Conservation (phyloP, 2,797 vertebrate genomes). For the Poecilia gillii region DNA sequence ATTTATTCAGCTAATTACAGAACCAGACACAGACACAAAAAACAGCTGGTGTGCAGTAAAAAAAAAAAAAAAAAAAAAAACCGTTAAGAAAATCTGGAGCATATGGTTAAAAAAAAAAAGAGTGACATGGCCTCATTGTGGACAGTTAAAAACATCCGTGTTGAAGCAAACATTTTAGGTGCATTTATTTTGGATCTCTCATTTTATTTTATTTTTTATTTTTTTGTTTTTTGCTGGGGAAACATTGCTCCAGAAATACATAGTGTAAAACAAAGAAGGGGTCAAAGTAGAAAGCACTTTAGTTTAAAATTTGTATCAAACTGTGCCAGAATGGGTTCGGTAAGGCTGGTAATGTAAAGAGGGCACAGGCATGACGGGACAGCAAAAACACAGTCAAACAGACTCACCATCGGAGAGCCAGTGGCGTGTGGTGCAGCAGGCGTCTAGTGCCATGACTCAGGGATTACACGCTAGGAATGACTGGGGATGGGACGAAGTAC, state of each 20-base stretch:
- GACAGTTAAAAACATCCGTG: conserved; percentile 43
- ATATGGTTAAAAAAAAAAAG: conserved; percentile 29
- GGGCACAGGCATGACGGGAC: conserved; percentile 31
- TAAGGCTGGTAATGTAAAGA: conserved; percentile 30
- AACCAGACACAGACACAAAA: conserved; percentile 63
- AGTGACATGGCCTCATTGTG: conserved; percentile 40
- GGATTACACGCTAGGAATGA: conserved; percentile 75
- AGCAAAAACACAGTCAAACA: conserved; percentile 40
- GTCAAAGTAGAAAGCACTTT: neutral
- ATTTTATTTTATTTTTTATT: neutral
- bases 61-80: conserved; percentile 24
- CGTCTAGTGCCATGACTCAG: conserved; percentile 74
- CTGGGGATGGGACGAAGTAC: conserved; percentile 67
- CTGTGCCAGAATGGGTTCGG: conserved; percentile 45
- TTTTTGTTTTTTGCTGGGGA: conserved; percentile 24
- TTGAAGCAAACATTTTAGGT: conserved; percentile 35
- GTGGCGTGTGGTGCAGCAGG: conserved; percentile 58
- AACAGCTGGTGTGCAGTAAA: conserved; percentile 71
- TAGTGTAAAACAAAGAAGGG: conserved; percentile 26
- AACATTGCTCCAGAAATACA: conserved; percentile 49
- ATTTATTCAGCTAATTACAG: conserved; percentile 69
- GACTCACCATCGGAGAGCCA: conserved; percentile 39
- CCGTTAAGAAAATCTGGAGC: conserved; percentile 55
- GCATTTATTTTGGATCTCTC: neutral
- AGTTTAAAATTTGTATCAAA: conserved; percentile 39